phyloP scores from a whole-genome alignment of 2,888 invertebrate species.

The Onthophagus sagittarius region DNA sequence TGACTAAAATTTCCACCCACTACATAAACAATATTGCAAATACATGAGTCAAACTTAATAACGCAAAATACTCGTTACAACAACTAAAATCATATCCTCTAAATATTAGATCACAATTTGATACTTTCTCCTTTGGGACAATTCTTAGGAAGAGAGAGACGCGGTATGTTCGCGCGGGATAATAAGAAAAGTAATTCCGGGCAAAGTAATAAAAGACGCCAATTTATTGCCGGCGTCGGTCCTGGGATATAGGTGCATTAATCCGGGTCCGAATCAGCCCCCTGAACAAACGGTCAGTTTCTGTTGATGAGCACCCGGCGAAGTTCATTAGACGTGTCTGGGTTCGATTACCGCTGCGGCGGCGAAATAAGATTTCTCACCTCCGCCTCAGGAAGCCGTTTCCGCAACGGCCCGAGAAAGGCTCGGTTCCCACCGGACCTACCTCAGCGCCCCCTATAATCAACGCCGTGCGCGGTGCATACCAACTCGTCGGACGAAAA shows the following conservation, averaged over 20 bases:
- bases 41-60: no score
- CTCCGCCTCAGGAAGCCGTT: slow-evolving; percentile 39
- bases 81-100: no score
- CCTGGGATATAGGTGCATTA: slow-evolving; percentile 17
- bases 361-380: slow-evolving; percentile 47
- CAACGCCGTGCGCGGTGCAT: slow-evolving; percentile 34
- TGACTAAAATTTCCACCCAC: not conserved
- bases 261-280: slow-evolving; percentile 33
- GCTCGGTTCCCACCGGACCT: slow-evolving; percentile 33
- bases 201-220: slow-evolving; percentile 3
- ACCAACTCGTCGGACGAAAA: slow-evolving; percentile 24
- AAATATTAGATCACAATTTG: not conserved
- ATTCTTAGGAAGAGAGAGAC: not conserved
- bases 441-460: slow-evolving; percentile 36
- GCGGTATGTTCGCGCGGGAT: not conserved
- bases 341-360: slow-evolving; percentile 43
- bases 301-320: slow-evolving; percentile 36
- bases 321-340: slow-evolving; percentile 48
- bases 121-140: not conserved
- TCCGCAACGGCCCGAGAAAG: slow-evolving; percentile 28
- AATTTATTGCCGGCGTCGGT: slow-evolving; percentile 9
- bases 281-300: slow-evolving; percentile 35
- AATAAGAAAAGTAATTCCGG: not conserved
- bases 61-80: no score
- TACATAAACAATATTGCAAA: not conserved